phyloP scores from a whole-genome alignment of 2,888 invertebrate species.

The Noctua janthe region DNA sequence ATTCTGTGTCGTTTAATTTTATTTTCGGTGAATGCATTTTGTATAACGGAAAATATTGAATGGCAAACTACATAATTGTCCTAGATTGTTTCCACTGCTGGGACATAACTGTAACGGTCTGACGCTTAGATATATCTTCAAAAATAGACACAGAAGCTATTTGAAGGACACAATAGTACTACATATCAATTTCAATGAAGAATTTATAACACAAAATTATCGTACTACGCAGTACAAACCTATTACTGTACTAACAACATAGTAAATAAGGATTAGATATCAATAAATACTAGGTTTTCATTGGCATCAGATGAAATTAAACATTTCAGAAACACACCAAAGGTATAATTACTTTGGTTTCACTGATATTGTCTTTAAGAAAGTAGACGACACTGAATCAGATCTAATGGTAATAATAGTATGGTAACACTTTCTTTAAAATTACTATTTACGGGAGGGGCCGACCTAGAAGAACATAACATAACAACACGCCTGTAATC shows the following conservation, averaged over 20 bases:
- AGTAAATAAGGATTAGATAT: constrained; percentile 42
- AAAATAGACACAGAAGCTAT: neutral
- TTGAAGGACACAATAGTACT: neutral
- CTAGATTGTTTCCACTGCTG: neutral
- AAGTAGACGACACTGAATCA: neutral
- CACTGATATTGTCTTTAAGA: constrained; percentile 9
- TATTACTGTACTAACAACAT: constrained; percentile 12
- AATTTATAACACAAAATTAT: constrained; percentile 21
- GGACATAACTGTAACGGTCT: neutral
- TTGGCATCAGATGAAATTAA: constrained; percentile 24
- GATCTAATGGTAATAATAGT: neutral
- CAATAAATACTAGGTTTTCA: constrained; percentile 29
- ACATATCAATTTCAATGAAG: neutral
- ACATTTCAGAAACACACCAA: neutral
- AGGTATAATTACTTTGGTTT: neutral
- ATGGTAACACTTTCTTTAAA: neutral
- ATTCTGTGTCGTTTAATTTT: constrained; percentile 27
- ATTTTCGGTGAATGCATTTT: constrained; percentile 3
- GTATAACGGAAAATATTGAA: constrained; percentile 9
- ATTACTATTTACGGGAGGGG: neutral
- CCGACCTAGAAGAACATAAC: too few species aligned
- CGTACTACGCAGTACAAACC: neutral
- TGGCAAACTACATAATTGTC: neutral
- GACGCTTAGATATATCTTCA: neutral
- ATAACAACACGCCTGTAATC: neutral